Evolutionary conservation across 2,888 invertebrate species (phyloP).

Genomic region (Andrena flavipes): DNA sequence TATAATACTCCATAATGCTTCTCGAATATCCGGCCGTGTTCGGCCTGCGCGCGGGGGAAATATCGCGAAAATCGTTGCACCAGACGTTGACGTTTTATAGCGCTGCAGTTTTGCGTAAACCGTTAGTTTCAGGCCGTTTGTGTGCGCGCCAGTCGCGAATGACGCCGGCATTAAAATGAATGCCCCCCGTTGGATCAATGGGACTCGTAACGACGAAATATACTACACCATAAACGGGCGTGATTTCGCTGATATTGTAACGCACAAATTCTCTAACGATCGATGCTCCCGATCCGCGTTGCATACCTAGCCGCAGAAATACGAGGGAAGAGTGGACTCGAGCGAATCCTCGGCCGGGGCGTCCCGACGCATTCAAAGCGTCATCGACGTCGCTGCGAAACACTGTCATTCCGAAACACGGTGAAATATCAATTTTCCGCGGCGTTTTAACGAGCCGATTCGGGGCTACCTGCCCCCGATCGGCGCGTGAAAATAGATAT

Average conservation of each 20-base stretch:
- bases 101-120: background rate
- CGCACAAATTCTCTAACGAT: conserved; percentile 15
- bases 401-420: conserved; percentile 2
- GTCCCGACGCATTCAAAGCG: conserved; percentile 5
- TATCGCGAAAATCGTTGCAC: background rate
- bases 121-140: conserved; percentile 6
- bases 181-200: conserved; percentile 8
- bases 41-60: background rate
- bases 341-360: background rate
- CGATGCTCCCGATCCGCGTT: background rate
- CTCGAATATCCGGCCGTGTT: background rate
- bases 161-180: conserved; percentile 11
- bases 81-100: background rate
- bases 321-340: background rate
- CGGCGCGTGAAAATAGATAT: background rate
- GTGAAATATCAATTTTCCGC: conserved; percentile 9
- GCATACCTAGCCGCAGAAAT: background rate
- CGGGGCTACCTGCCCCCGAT: background rate
- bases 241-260: conserved; percentile 35
- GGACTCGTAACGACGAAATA: conserved; percentile 23
- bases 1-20: background rate
- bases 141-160: background rate
- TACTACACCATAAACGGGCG: conserved; percentile 22
- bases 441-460: conserved; percentile 16
- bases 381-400: conserved; percentile 25